These are phyloP conservation scores for Glandiceps talaboti DNA, from an alignment of 53 echinoderm and acorn worm genomes.

Conservation along the genomic window DNA sequence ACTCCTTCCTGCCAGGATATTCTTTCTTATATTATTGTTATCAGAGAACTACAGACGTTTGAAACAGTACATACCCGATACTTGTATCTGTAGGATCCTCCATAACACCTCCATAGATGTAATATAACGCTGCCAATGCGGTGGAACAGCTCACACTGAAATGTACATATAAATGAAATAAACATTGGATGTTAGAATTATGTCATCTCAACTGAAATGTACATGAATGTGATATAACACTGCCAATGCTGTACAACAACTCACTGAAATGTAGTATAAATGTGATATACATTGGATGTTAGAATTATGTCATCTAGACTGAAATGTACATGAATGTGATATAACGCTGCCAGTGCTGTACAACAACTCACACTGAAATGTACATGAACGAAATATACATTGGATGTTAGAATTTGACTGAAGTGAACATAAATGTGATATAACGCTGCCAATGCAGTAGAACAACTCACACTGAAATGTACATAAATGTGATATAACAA, in stretches of 20 bases:
- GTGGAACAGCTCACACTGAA: slow-evolving; percentile 35
- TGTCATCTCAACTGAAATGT: too few species aligned
- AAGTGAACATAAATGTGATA: slow-evolving; percentile 65
- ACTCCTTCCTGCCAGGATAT: too few species aligned
- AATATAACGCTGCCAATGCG: slow-evolving; percentile 33
- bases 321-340: slow-evolving; percentile 63
- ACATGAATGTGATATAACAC: too few species aligned
- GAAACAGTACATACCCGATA: slow-evolving; percentile 49
- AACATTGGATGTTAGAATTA: too few species aligned
- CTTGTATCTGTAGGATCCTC: slow-evolving; percentile 30
- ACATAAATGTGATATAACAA: too few species aligned
- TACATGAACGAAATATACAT: neutral
- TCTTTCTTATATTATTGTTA: too few species aligned
- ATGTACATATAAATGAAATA: neutral
- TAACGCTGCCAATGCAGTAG: slow-evolving; percentile 28
- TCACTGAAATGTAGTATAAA: slow-evolving; percentile 14
- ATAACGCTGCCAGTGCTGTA: slow-evolving; percentile 30
- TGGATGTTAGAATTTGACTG: too few species aligned
- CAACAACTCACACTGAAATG: slow-evolving; percentile 30
- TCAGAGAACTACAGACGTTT: too few species aligned
- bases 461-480: slow-evolving; percentile 29
- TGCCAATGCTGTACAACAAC: slow-evolving; percentile 25
- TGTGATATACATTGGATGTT: too few species aligned
- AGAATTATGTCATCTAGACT: too few species aligned
- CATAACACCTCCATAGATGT: slow-evolving; percentile 48